Evolutionary conservation across 2,888 invertebrate genomes (phyloP), one percentile per base, ranked within the genome.

Genomic region (Ditula angustiorana): DNA sequence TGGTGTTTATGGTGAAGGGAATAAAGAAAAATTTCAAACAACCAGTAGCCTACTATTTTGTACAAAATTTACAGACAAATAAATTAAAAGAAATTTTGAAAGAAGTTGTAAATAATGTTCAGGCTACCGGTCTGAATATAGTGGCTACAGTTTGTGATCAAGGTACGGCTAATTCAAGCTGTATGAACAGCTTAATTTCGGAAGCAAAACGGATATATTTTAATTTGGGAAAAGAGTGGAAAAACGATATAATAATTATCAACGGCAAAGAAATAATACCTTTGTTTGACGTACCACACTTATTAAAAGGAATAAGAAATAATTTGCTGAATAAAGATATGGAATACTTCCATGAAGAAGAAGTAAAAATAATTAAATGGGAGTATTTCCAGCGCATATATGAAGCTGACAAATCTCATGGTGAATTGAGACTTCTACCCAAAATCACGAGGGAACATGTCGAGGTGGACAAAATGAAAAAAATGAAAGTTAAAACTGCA

Each of bases 301-400:
- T 69, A 26, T 44, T 71, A 8, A 69, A 71, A 56, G 68, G 67
- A 19, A 23, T 71, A 2, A 30, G 67, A 44, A 68, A 74, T 49
- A 69, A 74, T 67, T 37, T 71, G 11, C 11, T 73, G 4, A 70
- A 56, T 5, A 74, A 73, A 67, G 59, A 70, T 24, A 13, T 70
- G 7, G 35, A 33, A 7, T 71, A 69, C n/a, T 16, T 28, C 3
- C 28, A 50, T 37, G 33, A 63, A 1, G 46, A 30, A 13, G 4
- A 30, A n/a, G 1, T 4, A 24, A 61, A 65, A 58, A 52, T 0
- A 8, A 61, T 67, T 1, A 68, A 68, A 41, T 68, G 66, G 66
- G 46, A 53, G 2, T 55, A 67, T 28, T 16, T 68, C 2, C 35
- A 63, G 47, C 3, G 28, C 23, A 8, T 61, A 5, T 46, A 55